Evolutionary conservation across 37 sponge, comb jelly and placozoan genomes (phyloP), one percentile per base, ranked within the genome.

Genomic region (Ephydatia muelleri): DNA sequence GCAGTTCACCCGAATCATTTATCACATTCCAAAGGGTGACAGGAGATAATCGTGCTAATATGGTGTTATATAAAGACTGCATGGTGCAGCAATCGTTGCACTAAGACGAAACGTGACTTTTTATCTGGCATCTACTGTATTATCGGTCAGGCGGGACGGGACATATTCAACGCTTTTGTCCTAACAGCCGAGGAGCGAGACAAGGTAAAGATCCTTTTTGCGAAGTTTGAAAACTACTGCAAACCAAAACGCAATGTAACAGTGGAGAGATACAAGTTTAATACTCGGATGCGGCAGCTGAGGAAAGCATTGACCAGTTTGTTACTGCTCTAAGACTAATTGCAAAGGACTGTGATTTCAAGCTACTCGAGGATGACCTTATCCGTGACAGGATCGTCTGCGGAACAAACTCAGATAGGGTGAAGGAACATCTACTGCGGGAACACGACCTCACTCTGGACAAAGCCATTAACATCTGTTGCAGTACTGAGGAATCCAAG

Each of bases 171-270:
- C 32, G 9, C 74, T 23, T 37, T 73, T 23, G 22, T 21, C 23
- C 36, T 73, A 22, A 30, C 74, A 28, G 29, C 33, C 23, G 33
- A 73, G 31, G 74, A 73, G 2, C 26, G 22, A 37, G 74, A 73
- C 32, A 73, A 73, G 74, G 36, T 73, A 34, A 28, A 73, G 22
- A 5, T 73, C 32, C 36, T 73, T 2, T 73, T 73, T 73, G 28
- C 33, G 37, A 73, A 73, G 31, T 73, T 73, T 37, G 74, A 73
- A 73, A 21, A 23, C 37, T 73, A 73, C 74, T 73, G 74, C 31
- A 73, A 73, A 73, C 74, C 74, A 34, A 73, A 73, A 73, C 74
- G 36, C 37, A 78, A 78, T 65, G 66, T 65, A 22, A 37, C 66
- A 22, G 40, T 78, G 35, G 80, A 78, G 2, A 22, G 80, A 27